These are phyloP conservation scores for Odontomachus brunneus DNA, from an alignment of 1,140 invertebrate species.

Conservation along the genomic window DNA sequence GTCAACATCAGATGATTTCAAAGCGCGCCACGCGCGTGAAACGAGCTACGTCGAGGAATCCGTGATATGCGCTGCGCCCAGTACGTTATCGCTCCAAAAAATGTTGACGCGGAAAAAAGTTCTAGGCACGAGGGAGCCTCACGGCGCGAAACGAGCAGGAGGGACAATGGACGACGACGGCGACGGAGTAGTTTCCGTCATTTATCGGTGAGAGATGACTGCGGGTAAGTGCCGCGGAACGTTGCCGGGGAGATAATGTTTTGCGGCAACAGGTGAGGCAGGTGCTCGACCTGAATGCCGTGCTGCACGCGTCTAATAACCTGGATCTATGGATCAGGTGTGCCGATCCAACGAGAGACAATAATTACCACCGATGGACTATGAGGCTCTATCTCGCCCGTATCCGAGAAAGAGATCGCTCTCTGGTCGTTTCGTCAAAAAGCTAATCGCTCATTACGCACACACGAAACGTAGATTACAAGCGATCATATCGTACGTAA, in stretches of 20 bases:
- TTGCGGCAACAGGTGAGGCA: constrained; percentile 86
- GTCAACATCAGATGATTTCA: constrained; percentile 30
- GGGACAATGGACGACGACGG: constrained; percentile 56
- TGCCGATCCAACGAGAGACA: constrained; percentile 74
- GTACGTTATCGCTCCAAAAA: constrained; percentile 36
- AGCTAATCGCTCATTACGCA: not conserved
- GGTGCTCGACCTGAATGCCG: constrained; percentile 84
- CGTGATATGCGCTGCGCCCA: constrained; percentile 36
- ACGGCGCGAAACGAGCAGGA: constrained; percentile 47
- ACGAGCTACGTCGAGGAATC: constrained; percentile 47
- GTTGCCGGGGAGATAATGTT: constrained; percentile 83
- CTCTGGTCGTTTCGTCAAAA: not conserved
- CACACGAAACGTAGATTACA: constrained; percentile 2
- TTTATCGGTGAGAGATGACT: constrained; percentile 82
- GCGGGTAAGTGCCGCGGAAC: constrained; percentile 73
- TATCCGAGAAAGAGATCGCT: constrained; percentile 20
- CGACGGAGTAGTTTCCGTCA: constrained; percentile 80
- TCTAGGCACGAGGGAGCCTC: constrained; percentile 24
- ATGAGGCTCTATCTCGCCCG: not conserved
- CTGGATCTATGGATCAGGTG: constrained; percentile 84
- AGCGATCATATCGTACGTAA: no score
- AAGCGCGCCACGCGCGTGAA: constrained; percentile 29
- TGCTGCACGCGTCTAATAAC: constrained; percentile 84
- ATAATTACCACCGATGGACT: constrained; percentile 70
- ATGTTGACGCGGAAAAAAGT: constrained; percentile 58